Conservation (phyloP, 2,113 vertebrate species). For the Bos indicus region DNA sequence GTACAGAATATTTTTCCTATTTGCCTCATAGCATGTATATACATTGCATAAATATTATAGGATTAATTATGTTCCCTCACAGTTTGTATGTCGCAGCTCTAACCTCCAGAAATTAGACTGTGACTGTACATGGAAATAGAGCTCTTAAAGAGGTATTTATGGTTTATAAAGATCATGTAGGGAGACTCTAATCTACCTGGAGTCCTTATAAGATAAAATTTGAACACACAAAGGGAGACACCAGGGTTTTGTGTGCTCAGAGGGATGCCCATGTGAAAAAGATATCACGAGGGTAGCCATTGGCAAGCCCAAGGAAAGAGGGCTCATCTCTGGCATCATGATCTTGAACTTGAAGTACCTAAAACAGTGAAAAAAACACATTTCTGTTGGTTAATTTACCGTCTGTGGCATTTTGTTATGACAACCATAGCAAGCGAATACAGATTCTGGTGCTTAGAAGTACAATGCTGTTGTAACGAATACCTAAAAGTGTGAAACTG, state of each 20-base stretch:
- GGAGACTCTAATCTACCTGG: not conserved
- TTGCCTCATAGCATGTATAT: not conserved
- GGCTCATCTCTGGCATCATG: not conserved
- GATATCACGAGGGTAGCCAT: rapidly evolving
- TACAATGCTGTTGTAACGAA: not conserved
- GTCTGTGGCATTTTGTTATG: not conserved
- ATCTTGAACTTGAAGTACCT: not conserved
- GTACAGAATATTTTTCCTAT: not conserved
- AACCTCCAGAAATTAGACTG: not conserved
- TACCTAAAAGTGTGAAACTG: not conserved
- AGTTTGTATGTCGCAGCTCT: not conserved
- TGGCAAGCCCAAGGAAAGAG: not conserved
- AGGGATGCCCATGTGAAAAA: not conserved
- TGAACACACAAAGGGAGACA: not conserved
- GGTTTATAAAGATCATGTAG: not conserved
- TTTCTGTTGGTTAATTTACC: not conserved
- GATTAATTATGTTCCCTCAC: not conserved
- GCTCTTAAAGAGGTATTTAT: not conserved
- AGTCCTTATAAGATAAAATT: not conserved
- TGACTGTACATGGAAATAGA: not conserved
- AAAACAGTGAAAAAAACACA: not conserved
- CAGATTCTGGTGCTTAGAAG: not conserved
- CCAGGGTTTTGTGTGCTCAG: too few species aligned
- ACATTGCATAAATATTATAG: not conserved
- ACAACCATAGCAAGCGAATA: not conserved